Evolutionary conservation across 2,888 invertebrate species (phyloP), one percentile per base, ranked within the genome.

Genomic region (Netelia fuscicornis): DNA sequence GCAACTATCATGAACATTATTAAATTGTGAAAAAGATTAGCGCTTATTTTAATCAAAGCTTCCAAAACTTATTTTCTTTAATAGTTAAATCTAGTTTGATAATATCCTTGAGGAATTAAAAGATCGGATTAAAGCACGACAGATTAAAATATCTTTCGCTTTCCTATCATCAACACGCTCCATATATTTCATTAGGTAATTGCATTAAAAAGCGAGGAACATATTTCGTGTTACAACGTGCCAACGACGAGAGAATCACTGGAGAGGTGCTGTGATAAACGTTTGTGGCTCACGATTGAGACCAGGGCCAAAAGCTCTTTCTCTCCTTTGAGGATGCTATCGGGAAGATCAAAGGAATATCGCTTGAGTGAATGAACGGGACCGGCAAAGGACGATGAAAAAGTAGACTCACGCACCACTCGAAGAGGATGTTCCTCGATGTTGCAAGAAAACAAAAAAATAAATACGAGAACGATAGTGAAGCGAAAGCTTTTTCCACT

Each of bases 281-380:
- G 65, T 54, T 67, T 42, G 25, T 25, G 71, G 58, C 13, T 30
- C 37, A 11, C 30, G 23, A 20, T 23, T 20, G 54, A 52, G 13
- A 62, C 56, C 44, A 20, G 68, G 20, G 23, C 9, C 23, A 48
- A 62, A 77, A 84, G 56, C 77, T 58, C 65, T 42, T 42, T 56
- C 64, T 44, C 54, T 77, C 68, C 77, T 77, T 84, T 77, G 71
- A 74, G 67, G 67, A 48, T 62, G 68, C 60, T 68, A 42, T 72
- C 42, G 72, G 37, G 44, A 17, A 48, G 77, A 72, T 81, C 81
- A 84, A 84, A 84, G 74, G 67, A 56, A 81, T 81, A 81, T 72
- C 75, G 68, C 48, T 67, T 10, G 20, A 52, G n/a, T 42, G 71
- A 77, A 74, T 62, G 48, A 30, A 67, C 71, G 62, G 56, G 17